These are phyloP conservation scores for Coreius guichenoti DNA, from an alignment of 2,797 vertebrate species.

Conservation along the genomic window DNA sequence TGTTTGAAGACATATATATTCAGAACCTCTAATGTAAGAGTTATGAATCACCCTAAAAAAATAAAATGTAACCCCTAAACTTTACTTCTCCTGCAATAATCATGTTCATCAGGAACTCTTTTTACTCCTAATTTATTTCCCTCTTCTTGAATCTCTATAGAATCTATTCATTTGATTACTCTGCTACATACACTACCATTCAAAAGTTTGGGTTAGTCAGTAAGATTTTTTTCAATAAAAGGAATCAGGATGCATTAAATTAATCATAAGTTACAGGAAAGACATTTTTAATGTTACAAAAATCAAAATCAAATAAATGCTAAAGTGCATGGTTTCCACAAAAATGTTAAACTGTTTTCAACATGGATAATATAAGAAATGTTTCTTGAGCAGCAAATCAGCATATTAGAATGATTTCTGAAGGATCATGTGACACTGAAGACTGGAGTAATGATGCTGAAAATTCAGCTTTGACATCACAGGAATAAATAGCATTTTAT, in stretches of 20 bases:
- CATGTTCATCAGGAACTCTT: not conserved
- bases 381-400: not conserved
- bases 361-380: not conserved
- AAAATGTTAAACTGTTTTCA: not conserved
- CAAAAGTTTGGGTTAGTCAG: not conserved
- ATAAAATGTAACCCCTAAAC: not conserved
- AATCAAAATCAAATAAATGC: too few species aligned
- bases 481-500: not conserved
- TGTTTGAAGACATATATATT: not conserved
- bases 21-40: not conserved
- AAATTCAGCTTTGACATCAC: not conserved
- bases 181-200: not conserved
- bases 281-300: not conserved
- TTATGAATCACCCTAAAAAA: constrained; percentile 2
- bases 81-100: not conserved
- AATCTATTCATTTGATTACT: not conserved
- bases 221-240: not conserved
- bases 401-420: not conserved
- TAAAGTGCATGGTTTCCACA: not conserved
- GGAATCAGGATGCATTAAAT: not conserved
- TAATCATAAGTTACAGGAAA: not conserved
- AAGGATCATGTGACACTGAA: not conserved
- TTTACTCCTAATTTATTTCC: not conserved
- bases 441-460: not conserved
- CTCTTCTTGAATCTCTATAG: not conserved